A percentile compares a stretch with the other conserved stretches of the same genome.
Evolutionary conservation across 2,888 invertebrate genomes (phyloP).

Genomic region (Leptinotarsa haldemani): DNA sequence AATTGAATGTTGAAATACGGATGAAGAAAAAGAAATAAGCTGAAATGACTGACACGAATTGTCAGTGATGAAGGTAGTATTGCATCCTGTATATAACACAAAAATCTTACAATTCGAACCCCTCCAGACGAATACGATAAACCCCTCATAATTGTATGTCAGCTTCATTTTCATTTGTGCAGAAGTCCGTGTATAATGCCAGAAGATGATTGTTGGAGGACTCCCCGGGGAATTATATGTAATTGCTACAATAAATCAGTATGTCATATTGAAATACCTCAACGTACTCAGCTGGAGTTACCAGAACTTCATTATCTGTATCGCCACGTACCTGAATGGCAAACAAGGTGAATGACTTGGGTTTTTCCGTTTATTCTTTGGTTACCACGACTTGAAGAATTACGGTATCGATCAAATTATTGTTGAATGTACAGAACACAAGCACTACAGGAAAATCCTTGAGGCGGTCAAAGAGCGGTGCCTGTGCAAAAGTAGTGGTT

Average conservation of each 20-base stretch:
- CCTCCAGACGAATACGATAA: neutral
- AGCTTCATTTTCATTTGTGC: constrained; percentile 12
- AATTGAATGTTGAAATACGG: no score
- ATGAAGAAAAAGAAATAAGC: no score
- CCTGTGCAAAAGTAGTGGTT: no score
- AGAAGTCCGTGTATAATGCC: constrained; percentile 19
- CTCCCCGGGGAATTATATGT: constrained; percentile 48
- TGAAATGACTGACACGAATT: no score
- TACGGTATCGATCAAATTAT: no score
- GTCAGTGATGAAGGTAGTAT: no score
- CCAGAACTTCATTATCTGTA: neutral
- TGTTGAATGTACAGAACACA: no score
- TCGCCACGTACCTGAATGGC: neutral
- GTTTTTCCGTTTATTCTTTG: no score
- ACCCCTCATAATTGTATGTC: constrained; percentile 8
- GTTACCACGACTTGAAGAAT: no score
- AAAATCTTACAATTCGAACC: neutral
- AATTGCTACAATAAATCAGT: constrained; percentile 52
- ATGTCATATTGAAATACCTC: constrained; percentile 51
- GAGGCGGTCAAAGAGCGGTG: no score
- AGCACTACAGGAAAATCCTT: no score
- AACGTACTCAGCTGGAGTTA: neutral
- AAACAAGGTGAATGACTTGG: neutral
- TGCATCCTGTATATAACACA: neutral
- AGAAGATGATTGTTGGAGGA: constrained; percentile 28